Percentiles rank a stretch among this genome's conserved stretches.
Conservation (phyloP, 2,888 invertebrate species). For the Phaedon cochleariae region DNA sequence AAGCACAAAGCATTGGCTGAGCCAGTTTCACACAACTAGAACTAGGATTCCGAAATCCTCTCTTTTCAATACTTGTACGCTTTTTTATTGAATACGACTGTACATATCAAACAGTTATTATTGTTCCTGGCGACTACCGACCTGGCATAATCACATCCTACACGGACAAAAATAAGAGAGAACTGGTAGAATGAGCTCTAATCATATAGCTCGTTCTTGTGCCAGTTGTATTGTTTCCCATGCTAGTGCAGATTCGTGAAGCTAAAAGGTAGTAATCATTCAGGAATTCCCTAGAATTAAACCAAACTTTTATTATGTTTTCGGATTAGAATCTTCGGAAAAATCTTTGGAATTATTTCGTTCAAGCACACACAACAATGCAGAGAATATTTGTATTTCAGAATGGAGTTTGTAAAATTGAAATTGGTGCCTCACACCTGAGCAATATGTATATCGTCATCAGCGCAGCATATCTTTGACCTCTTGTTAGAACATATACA, state of each 20-base stretch:
- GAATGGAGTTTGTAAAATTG: too few species aligned
- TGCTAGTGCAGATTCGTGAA: slow-evolving; percentile 36
- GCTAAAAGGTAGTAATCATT: slow-evolving; percentile 35
- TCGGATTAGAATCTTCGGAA: too few species aligned
- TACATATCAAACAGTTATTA: background rate
- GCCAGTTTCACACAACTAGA: too few species aligned
- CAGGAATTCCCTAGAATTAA: slow-evolving; percentile 33
- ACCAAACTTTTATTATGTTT: slow-evolving; percentile 25
- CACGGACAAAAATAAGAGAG: slow-evolving; percentile 29
- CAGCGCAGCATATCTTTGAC: too few species aligned
- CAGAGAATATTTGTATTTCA: background rate
- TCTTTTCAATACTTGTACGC: too few species aligned
- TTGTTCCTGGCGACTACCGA: background rate
- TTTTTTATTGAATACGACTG: too few species aligned
- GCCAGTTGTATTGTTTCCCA: slow-evolving; percentile 37
- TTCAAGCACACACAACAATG: slow-evolving; percentile 16
- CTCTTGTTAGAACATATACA: too few species aligned
- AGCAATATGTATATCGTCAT: too few species aligned
- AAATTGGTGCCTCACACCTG: too few species aligned
- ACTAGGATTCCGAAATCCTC: too few species aligned
- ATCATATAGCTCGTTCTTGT: slow-evolving; percentile 31
- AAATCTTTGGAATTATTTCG: background rate
- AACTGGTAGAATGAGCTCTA: slow-evolving; percentile 32
- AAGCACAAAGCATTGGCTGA: too few species aligned
- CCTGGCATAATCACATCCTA: background rate